phyloP scores from a whole-genome alignment of 2,113 vertebrate species.

The Pontoporia blainvillei region DNA sequence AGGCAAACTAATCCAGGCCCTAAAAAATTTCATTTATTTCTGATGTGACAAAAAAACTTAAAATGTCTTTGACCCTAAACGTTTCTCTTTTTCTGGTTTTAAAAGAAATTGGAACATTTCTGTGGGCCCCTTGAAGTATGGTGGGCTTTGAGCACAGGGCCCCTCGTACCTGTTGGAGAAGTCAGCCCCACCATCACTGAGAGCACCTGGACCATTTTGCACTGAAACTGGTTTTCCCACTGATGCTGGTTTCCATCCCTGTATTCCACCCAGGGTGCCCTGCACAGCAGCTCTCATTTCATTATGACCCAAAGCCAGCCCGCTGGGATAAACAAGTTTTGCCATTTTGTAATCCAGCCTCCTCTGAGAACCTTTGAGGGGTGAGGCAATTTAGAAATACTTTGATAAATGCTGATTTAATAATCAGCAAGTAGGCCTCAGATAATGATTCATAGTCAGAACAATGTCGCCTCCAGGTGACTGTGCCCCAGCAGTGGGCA shows the following conservation, averaged over 20 bases:
- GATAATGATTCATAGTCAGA: background rate
- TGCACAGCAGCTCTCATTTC: background rate
- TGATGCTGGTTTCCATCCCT: rapidly evolving
- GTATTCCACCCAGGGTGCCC: rapidly evolving
- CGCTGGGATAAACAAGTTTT: background rate
- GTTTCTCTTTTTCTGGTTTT: background rate
- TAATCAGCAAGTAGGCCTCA: background rate
- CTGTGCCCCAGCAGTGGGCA: background rate
- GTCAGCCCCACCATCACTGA: rapidly evolving
- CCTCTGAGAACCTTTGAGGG: background rate
- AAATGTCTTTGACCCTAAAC: background rate
- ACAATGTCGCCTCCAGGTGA: background rate
- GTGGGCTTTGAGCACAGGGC: no score
- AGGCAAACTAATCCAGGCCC: background rate
- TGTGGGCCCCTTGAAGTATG: background rate
- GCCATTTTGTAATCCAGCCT: background rate
- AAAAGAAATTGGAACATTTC: background rate
- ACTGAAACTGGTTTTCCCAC: background rate
- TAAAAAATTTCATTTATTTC: background rate
- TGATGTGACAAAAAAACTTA: background rate
- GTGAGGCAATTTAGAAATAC: background rate
- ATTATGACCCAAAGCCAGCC: background rate
- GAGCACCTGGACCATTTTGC: rapidly evolving
- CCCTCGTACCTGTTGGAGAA: background rate
- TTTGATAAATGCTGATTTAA: background rate